Evolutionary conservation across 2,113 vertebrate species (phyloP).

Genomic region (Sclerurus mexicanus): DNA sequence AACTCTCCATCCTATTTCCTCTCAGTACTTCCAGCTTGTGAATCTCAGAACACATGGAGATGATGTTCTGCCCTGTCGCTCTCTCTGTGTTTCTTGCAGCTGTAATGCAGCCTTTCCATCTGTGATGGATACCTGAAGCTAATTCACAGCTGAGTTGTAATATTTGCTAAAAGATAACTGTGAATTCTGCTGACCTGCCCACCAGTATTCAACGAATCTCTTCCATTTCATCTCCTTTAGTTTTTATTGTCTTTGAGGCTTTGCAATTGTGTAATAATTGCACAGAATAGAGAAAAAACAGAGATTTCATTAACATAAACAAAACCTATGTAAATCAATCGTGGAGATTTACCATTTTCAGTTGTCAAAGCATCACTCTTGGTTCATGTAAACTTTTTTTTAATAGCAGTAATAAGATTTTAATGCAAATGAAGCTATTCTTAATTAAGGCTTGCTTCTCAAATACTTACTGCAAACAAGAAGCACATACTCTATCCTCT

Average conservation of each 20-base stretch:
- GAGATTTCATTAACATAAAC: neutral
- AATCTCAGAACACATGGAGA: neutral
- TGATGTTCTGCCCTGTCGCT: neutral
- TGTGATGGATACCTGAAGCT: neutral
- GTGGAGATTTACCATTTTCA: neutral
- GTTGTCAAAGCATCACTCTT: neutral
- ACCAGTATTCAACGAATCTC: neutral
- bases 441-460: neutral
- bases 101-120: neutral
- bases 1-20: neutral
- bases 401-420: constrained; percentile 6
- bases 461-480: constrained; percentile 36
- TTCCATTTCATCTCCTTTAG: neutral
- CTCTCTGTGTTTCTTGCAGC: neutral
- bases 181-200: constrained; percentile 2
- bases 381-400: neutral
- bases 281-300: neutral
- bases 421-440: constrained; percentile 10
- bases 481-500: neutral
- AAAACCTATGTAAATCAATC: constrained; percentile 14
- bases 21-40: neutral
- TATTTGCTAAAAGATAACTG: constrained; percentile 11
- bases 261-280: neutral
- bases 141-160: neutral
- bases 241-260: constrained; percentile 3